Base-by-base conservation (phyloP, 2,113 vertebrate genomes). In the Maccullochella peelii region DNA sequence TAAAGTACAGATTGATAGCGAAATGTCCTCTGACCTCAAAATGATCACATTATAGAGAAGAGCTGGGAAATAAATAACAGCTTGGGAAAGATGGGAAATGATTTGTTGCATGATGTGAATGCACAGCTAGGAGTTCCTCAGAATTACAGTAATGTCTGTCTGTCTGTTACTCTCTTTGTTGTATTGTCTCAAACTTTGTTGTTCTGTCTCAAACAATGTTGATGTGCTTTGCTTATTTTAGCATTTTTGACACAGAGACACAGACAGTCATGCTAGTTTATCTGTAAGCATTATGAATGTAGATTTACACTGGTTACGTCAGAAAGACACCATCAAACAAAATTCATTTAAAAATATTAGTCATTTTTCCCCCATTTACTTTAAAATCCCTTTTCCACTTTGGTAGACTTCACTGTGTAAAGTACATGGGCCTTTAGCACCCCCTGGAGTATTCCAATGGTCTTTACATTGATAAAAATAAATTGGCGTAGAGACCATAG, bases 101-200 rank as follows among this genome's bases (percentile, higher is more conserved):
- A 1, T 59, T 61, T 49, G 36, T 40, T 73, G 8, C 4, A 74
- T 23, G 47, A 21, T 36, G 58, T 52, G 40, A 58, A 36, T 33
- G 52, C 79, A 81, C 71, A 69, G 77, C 18, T 66, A 61, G 68
- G 70, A 23, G 63, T 84, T 88, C 82, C 88, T 71, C 47, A 15
- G 52, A 15, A 23, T 81, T 40, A 15, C 27, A 77, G 47, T 30
- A 2, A 27, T n/a, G 66, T 76, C 40, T 82, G 80, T 57, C 38
- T 6, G 1, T 38, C 33, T 49, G 21, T 71, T 67, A 16, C 21
- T 73, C 18, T 49, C 72, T 88, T 89, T 91, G 77, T 88, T 92
- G 74, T 54, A 87, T 86, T 88, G 89, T 93, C 40, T 77, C 25
- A 69, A 67, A n/a, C 71, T 88, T 89, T 90, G 76, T 88, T 91